These are phyloP conservation scores for Aythya baeri DNA, from an alignment of 2,113 vertebrate species.

Conservation along the genomic window DNA sequence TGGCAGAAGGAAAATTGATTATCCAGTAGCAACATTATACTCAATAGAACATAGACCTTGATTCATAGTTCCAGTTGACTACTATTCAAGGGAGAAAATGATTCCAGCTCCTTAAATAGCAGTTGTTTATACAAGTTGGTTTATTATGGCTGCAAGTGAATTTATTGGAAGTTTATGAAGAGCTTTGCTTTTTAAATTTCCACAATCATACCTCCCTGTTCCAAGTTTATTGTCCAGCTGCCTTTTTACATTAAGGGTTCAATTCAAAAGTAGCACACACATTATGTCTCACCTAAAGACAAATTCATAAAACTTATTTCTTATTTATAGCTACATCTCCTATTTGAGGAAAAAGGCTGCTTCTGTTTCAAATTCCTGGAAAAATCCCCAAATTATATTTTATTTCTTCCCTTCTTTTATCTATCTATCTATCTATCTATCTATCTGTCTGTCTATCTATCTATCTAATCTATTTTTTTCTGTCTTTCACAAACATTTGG, in stretches of 20 bases:
- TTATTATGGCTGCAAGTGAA: neutral
- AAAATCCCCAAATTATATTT: neutral
- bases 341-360: neutral
- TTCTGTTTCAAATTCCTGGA: slow-evolving; percentile 2
- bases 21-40: neutral
- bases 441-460: neutral
- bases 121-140: neutral
- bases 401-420: neutral
- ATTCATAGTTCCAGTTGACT: neutral
- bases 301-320: slow-evolving; percentile 11
- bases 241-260: slow-evolving; percentile 1
- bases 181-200: neutral
- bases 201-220: neutral
- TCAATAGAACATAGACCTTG: neutral
- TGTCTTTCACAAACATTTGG: neutral
- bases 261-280: neutral
- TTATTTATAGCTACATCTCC: neutral
- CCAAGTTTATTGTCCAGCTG: neutral
- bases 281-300: neutral
- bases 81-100: neutral
- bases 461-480: neutral
- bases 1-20: neutral
- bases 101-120: neutral
- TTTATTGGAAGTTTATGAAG: neutral
- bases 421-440: neutral